These are phyloP conservation scores for Leucoraja erinaceus DNA, from an alignment of 2,113 vertebrate genomes.

Conservation along the genomic window DNA sequence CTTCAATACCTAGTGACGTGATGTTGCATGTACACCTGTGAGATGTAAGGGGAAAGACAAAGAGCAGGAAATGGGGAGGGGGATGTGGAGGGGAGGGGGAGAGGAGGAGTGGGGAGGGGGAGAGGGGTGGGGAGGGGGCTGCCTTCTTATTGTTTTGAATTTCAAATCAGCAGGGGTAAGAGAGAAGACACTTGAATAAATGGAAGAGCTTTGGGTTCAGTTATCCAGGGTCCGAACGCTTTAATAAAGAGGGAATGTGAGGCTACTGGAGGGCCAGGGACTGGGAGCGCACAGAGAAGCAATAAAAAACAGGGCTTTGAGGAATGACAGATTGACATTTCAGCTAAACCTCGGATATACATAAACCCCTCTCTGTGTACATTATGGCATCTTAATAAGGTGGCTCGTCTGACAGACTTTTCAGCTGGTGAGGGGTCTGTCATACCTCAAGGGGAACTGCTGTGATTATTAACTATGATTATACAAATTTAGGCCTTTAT, in stretches of 20 bases:
- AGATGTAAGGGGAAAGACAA: not conserved
- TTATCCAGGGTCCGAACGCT: not conserved
- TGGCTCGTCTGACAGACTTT: slow-evolving; percentile 24
- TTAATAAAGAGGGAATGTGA: slow-evolving; percentile 35
- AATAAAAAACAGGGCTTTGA: slow-evolving; percentile 38
- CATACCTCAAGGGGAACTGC: slow-evolving; percentile 19
- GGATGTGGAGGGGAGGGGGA: not conserved
- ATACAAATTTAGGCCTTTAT: slow-evolving; percentile 38
- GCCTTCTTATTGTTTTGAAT: not conserved
- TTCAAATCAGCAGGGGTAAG: not conserved
- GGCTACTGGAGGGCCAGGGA: slow-evolving; percentile 27
- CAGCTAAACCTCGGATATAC: slow-evolving; percentile 36
- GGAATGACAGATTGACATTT: slow-evolving; percentile 38
- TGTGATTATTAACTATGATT: slow-evolving; percentile 36
- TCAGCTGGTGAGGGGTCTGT: slow-evolving; percentile 10
- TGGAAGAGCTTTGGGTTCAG: not conserved
- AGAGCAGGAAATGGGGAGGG: not conserved
- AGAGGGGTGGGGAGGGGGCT: not conserved
- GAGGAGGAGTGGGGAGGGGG: not conserved
- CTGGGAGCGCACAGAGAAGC: slow-evolving; percentile 4
- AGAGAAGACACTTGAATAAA: not conserved
- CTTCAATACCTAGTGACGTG: not conserved
- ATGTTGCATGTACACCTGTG: not conserved
- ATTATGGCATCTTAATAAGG: slow-evolving; percentile 38
- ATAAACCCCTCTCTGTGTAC: slow-evolving; percentile 33